Base-by-base conservation (phyloP, 2,797 vertebrate species). In the Gouania willdenowi region DNA sequence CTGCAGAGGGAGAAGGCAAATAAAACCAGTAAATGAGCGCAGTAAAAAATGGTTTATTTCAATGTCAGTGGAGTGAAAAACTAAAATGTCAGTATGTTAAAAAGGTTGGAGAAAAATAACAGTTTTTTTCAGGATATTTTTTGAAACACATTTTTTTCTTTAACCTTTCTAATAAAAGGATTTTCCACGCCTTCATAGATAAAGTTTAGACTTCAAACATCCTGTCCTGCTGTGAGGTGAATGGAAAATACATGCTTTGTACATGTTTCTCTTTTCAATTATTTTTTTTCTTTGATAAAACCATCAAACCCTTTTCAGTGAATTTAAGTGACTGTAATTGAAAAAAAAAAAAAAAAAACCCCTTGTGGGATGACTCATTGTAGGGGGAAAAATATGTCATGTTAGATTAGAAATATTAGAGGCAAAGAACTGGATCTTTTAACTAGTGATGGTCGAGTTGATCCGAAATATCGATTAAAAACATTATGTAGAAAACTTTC, bases 241-340 rank as follows among this genome's bases (percentile, higher is more conserved):
- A 60, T 15, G 54, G 30, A 54, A 57, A 54, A 65, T 38, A 36
- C 51, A 35, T 15, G 13, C n/a, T n/a, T n/a, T n/a, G n/a, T n/a
- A n/a, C n/a, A n/a, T 9, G 19, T 67, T 52, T 49, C 28, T 59
- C 15, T 59, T 65, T 75, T 72, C 37, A 71, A 70, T 71, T 54
- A 50, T 43, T 36, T 62, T 60, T 46, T 25, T 12, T 22, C 2
- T 1, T 20, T 20, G 37, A 63, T 51, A 31, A 42, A 35, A 59
- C 54, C 74, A 71, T 61, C 10, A 40, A 59, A 74, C 55, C 32
- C 31, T 10, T 26, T 26, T 3, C 9, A 13, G 39, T 46, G 21
- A 48, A 38, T n/a, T 20, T 14, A 28, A 15, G 5, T 17, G 32
- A 40, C n/a, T 4, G 30, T 38, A 42, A 31, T 30, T 26, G n/a